Evolutionary conservation across 2,888 invertebrate genomes (phyloP).

Genomic region (Neuroscelio doddi): DNA sequence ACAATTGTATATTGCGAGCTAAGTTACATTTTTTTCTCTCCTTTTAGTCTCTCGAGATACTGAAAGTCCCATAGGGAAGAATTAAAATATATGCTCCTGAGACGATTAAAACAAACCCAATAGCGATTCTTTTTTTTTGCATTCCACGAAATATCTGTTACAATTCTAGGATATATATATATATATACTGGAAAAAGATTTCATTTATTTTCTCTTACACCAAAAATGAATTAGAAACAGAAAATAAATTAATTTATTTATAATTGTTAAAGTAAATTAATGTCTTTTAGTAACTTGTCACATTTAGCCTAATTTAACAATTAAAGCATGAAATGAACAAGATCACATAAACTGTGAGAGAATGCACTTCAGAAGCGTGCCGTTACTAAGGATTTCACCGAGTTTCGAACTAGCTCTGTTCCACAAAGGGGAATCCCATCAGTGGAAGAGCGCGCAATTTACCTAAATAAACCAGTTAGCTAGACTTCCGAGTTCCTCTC

Average conservation of each 20-base stretch:
- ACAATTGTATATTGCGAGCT: not conserved
- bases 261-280: too few relatives aligned
- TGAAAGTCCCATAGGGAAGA: conserved; percentile 46
- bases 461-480: conserved; percentile 65
- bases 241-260: too few relatives aligned
- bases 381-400: conserved; percentile 62
- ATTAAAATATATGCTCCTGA: conserved; percentile 51
- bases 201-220: too few relatives aligned
- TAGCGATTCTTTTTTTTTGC: too few relatives aligned
- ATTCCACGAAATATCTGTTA: too few relatives aligned
- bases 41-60: conserved; percentile 3
- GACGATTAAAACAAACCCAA: conserved; percentile 61
- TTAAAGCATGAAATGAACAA: too few relatives aligned
- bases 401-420: conserved; percentile 62
- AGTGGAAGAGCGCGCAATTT: conserved; percentile 29
- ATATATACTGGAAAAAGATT: too few relatives aligned
- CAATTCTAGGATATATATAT: too few relatives aligned
- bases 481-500: conserved; percentile 59
- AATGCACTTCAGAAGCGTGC: conserved; percentile 26
- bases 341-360: too few relatives aligned
- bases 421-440: conserved; percentile 57
- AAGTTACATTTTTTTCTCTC: not conserved
- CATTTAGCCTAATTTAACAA: too few relatives aligned
- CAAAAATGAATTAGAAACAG: too few relatives aligned
- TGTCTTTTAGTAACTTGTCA: too few relatives aligned